Evolutionary conservation across 1,140 invertebrate species (phyloP).

Genomic region (Muscidifurax raptorellus): DNA sequence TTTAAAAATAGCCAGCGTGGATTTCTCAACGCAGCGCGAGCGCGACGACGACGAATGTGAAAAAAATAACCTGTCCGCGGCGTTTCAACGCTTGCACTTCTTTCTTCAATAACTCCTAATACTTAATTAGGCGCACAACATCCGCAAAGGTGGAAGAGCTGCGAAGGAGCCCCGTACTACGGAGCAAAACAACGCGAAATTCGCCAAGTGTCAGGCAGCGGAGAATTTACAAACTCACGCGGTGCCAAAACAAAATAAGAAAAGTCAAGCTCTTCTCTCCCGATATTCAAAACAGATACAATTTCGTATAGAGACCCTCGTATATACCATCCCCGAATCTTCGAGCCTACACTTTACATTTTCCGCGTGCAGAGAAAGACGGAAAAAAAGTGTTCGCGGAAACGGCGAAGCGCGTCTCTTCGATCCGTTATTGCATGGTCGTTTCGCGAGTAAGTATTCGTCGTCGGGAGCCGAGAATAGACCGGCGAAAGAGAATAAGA

Average conservation of each 20-base stretch:
- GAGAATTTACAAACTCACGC: too few relatives aligned
- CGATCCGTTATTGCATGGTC: background rate
- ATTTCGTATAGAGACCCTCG: too few relatives aligned
- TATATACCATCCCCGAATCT: too few relatives aligned
- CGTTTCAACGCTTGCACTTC: background rate
- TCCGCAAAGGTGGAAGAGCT: background rate
- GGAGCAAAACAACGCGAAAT: too few relatives aligned
- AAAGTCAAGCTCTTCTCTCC: too few relatives aligned
- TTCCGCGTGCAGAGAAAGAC: background rate
- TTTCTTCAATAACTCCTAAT: background rate
- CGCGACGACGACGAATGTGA: background rate
- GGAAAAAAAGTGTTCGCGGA: background rate
- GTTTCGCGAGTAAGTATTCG: background rate
- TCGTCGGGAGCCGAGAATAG: background rate
- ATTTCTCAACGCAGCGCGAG: background rate
- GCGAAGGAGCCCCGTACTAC: too few relatives aligned
- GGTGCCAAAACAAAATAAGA: too few relatives aligned
- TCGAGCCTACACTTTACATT: background rate
- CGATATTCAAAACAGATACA: too few relatives aligned
- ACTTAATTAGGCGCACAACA: background rate
- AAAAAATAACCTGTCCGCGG: background rate
- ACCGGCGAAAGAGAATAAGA: slow-evolving; percentile 10
- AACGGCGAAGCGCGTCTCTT: background rate
- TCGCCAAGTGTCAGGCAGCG: too few relatives aligned
- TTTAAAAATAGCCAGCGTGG: background rate